phyloP scores from a whole-genome alignment of 2,888 invertebrate genomes.

The Zeuzera pyrina region DNA sequence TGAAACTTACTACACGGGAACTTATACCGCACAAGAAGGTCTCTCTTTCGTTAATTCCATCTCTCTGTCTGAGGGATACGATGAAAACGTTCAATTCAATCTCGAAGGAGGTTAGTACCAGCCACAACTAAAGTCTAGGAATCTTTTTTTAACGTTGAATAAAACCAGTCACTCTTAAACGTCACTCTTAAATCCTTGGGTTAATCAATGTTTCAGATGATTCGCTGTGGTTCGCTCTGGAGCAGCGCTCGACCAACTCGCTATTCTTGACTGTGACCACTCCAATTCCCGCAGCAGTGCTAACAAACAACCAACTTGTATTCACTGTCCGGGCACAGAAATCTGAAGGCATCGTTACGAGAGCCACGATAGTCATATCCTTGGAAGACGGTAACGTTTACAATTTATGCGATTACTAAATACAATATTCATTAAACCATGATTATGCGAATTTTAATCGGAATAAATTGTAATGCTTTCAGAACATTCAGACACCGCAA shows the following conservation, averaged over 20 bases:
- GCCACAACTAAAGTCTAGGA: background rate
- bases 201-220: conserved; percentile 19
- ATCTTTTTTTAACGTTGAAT: background rate
- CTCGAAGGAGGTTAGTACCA: conserved; percentile 23
- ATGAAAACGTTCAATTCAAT: conserved; percentile 18
- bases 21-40: conserved; percentile 16
- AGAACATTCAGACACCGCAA: conserved; percentile 15
- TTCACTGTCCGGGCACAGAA: conserved; percentile 20
- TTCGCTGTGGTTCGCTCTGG: conserved; percentile 10
- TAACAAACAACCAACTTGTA: conserved; percentile 23
- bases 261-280: conserved; percentile 11
- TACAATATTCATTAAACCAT: too few relatives aligned
- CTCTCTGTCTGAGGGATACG: conserved; percentile 20
- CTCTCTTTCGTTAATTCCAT: conserved; percentile 20
- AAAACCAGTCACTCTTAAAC: too few relatives aligned
- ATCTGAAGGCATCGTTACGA: conserved; percentile 14
- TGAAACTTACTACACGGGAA: conserved; percentile 24
- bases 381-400: conserved; percentile 19
- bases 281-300: conserved; percentile 22
- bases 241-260: conserved; percentile 11
- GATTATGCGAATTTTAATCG: too few relatives aligned
- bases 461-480: too few relatives aligned
- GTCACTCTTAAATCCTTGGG: too few relatives aligned
- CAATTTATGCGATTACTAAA: too few relatives aligned
- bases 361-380: conserved; percentile 21